Base-by-base conservation (phyloP, 2,888 invertebrate species). In the Drosophila bunnanda region DNA sequence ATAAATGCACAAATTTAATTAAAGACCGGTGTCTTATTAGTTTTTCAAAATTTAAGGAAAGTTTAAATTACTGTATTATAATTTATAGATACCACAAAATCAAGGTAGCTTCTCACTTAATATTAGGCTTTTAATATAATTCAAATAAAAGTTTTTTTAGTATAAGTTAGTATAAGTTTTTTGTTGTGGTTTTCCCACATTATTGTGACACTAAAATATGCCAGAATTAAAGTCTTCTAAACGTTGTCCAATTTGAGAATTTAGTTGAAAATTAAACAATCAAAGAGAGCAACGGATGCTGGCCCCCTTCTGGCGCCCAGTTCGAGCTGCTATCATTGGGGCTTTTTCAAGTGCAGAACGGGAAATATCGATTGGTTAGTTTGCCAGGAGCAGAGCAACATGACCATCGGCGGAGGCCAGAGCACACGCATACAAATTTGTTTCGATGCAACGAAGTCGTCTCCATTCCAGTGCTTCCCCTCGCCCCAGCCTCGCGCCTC, bases 291-390 rank as follows among this genome's bases (percentile, higher is more conserved):
- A 48, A 17, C 38, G 17, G 61, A 22, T 38, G 60, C 30, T 46
- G 62, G 30, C 36, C 48, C 32, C 25, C 32, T 34, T 61, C 55
- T 34, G 15, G 17, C 22, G 28, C 5, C 50, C 32, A 22, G 44
- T 41, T 41, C 17, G 28, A n/a, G 32, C 41, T 13, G 48, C 64
- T 64, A 41, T 39, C 28, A 50, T n/a, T 65, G 50, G 50, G 28
- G 39, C 34, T 41, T 50, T 65, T 50, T 41, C 64, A 34, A 64
- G 64, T 64, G 64, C 44, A 59, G 30, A 41, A 61, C 64, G 15
- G 52, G 39, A 41, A 48, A 30, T 57, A 79, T 82, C 59, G 79
- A 87, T 82, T 79, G 66, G 68, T 68, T 60, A 66, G 55, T 55
- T 54, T 60, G 43, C 17, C 46, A 36, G 53, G 38, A 55, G 58